Conservation (phyloP, 2,888 invertebrate genomes). For the Cepaea hortensis region DNA sequence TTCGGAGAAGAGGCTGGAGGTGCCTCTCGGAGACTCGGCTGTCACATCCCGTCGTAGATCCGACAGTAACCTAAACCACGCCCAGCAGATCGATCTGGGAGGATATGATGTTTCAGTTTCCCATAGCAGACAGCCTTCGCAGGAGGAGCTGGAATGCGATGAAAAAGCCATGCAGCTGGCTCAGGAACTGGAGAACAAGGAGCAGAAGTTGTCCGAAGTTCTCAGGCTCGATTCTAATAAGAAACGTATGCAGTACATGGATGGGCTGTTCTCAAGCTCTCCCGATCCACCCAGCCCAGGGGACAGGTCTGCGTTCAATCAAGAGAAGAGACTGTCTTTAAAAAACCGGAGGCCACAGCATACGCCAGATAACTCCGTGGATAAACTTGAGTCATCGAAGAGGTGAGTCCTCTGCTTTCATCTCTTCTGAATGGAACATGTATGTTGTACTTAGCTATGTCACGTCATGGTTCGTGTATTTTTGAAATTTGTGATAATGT, state of each 20-base stretch:
- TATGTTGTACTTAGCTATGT: background rate
- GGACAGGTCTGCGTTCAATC: slow-evolving; percentile 43
- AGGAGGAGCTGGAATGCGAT: slow-evolving; percentile 89
- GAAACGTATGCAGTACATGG: slow-evolving; percentile 84
- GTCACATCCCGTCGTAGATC: slow-evolving; percentile 42
- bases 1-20: background rate
- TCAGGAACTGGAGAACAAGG: slow-evolving; percentile 64
- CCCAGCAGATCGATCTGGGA: slow-evolving; percentile 11
- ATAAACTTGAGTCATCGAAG: background rate
- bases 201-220: slow-evolving; percentile 67
- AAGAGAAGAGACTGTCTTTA: slow-evolving; percentile 15
- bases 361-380: background rate
- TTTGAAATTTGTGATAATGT: background rate
- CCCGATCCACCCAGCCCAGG: slow-evolving; percentile 20
- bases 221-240: slow-evolving; percentile 81
- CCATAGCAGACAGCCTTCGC: slow-evolving; percentile 71
- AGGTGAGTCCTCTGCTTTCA: background rate
- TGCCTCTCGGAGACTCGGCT: background rate
- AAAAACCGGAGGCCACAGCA: slow-evolving; percentile 12
- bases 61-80: slow-evolving; percentile 32
- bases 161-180: slow-evolving; percentile 79
- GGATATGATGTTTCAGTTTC: slow-evolving; percentile 17
- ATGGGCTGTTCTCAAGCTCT: slow-evolving; percentile 79
- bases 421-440: background rate
- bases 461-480: background rate